Conservation (phyloP, 2,797 vertebrate genomes). For the Salmo trutta region DNA sequence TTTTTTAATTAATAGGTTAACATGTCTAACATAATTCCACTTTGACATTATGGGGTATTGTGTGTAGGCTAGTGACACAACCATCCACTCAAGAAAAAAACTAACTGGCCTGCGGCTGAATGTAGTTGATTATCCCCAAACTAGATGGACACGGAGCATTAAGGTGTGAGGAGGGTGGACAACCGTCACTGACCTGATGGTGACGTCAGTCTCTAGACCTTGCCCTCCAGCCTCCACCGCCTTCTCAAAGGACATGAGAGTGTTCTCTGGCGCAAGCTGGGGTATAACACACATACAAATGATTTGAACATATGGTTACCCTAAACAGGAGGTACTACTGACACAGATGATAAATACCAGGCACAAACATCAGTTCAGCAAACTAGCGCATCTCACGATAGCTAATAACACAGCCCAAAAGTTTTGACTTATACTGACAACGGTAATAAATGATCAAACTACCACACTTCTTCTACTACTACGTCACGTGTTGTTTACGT, state of each 20-base stretch:
- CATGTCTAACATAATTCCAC: no score
- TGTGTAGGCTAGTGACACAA: no score
- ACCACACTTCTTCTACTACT: background rate
- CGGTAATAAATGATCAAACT: background rate
- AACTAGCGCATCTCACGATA: no score
- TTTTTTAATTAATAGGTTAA: no score
- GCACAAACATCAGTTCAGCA: background rate
- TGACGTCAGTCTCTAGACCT: constrained; percentile 87
- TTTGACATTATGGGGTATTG: no score
- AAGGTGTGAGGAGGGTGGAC: background rate
- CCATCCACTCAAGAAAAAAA: no score
- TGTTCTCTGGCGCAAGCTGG: constrained; percentile 91
- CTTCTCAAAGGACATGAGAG: constrained; percentile 89
- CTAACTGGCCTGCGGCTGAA: no score
- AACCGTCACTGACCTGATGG: constrained; percentile 78
- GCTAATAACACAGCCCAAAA: background rate
- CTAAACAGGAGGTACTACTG: background rate
- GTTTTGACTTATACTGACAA: background rate
- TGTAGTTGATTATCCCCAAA: no score
- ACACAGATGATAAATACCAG: background rate
- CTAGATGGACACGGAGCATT: background rate
- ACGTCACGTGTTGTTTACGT: background rate
- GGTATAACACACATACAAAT: background rate
- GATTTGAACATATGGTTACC: no score
- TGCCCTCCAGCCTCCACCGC: constrained; percentile 78